phyloP scores from a whole-genome alignment of 2,888 invertebrate species.

The Strigamia transsilvanica region DNA sequence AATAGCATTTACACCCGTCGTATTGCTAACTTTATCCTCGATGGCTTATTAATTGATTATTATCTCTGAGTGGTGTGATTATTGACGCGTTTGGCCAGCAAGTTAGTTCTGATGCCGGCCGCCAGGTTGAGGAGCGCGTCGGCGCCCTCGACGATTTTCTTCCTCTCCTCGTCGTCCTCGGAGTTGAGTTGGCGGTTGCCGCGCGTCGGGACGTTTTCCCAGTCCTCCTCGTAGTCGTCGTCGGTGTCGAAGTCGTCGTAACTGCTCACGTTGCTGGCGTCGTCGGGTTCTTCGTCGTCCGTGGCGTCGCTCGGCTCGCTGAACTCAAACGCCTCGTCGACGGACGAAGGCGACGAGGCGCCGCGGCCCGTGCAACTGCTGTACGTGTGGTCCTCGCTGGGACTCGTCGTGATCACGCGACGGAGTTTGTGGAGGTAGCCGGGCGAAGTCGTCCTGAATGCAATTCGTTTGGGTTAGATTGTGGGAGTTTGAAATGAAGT shows the following conservation, averaged over 20 bases:
- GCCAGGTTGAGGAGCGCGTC: constrained; percentile 80
- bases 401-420: constrained; percentile 81
- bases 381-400: constrained; percentile 94
- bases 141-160: constrained; percentile 79
- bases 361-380: constrained; percentile 66
- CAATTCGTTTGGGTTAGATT: too few relatives aligned
- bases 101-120: constrained; percentile 60
- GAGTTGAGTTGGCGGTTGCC: constrained; percentile 50
- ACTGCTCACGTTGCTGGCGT: constrained; percentile 56
- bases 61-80: background rate
- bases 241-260: constrained; percentile 56
- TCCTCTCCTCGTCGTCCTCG: constrained; percentile 62
- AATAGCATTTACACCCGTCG: too few relatives aligned
- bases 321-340: constrained; percentile 65
- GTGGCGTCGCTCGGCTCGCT: constrained; percentile 59
- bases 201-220: constrained; percentile 12
- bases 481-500: too few relatives aligned
- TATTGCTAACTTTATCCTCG: too few relatives aligned
- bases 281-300: constrained; percentile 56
- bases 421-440: constrained; percentile 50
- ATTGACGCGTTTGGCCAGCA: background rate
- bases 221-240: constrained; percentile 42
- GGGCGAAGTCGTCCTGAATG: constrained; percentile 11
- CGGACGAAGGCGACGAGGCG: constrained; percentile 59
- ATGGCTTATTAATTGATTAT: too few relatives aligned